Conservation (phyloP, 2,797 vertebrate species). For the Antrozous pallidus region DNA sequence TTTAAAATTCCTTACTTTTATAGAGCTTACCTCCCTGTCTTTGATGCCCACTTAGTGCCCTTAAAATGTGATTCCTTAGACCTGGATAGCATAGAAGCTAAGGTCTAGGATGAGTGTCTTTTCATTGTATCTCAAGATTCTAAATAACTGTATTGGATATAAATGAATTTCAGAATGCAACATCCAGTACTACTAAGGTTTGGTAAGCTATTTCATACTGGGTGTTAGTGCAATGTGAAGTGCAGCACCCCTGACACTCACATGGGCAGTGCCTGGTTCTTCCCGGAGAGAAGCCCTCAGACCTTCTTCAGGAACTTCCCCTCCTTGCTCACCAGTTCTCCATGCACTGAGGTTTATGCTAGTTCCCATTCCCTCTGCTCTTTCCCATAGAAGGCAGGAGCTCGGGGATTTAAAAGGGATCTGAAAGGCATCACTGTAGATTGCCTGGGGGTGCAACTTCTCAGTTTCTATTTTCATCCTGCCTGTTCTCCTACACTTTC, state of each 20-base stretch:
- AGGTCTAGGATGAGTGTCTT: background rate
- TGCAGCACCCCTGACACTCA: background rate
- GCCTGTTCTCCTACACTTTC: background rate
- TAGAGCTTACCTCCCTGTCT: background rate
- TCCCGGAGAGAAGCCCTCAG: background rate
- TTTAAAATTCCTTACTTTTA: background rate
- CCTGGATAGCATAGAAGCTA: background rate
- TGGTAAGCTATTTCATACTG: background rate
- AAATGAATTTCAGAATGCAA: background rate
- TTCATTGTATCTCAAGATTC: background rate
- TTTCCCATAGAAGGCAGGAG: background rate
- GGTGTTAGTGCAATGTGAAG: background rate
- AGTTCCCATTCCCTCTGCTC: background rate
- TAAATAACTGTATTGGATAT: background rate
- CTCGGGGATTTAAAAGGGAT: background rate
- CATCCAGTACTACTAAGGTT: background rate
- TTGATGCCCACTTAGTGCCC: background rate
- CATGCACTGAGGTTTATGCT: background rate
- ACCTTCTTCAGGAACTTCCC: background rate
- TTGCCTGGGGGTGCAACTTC: background rate
- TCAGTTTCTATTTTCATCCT: background rate
- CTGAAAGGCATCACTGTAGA: background rate
- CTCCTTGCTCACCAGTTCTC: background rate
- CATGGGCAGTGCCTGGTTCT: accelerated
- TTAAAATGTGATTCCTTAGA: background rate